Evolutionary conservation across 2,797 vertebrate species (phyloP).

Genomic region (Propithecus perrieri): DNA sequence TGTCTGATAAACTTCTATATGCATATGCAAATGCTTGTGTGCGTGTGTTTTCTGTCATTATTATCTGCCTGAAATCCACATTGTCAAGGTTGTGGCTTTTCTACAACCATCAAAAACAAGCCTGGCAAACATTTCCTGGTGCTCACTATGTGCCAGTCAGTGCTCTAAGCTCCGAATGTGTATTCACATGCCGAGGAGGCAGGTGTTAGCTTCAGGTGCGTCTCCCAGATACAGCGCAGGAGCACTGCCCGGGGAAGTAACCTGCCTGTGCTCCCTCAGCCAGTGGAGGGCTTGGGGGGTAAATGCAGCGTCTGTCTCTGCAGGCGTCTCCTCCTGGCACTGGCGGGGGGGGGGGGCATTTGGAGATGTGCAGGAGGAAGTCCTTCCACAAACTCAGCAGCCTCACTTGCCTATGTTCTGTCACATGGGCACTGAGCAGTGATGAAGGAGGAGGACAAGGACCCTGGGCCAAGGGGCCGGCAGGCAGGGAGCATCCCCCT

Average conservation of each 20-base stretch:
- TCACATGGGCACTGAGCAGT: fast-evolving
- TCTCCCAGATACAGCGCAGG: background rate
- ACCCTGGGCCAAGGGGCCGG: background rate
- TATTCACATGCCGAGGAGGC: background rate
- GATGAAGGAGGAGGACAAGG: background rate
- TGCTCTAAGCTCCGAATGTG: background rate
- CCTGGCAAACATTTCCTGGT: background rate
- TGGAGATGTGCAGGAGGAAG: background rate
- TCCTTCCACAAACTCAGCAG: background rate
- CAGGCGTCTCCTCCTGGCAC: background rate
- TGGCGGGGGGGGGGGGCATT: background rate
- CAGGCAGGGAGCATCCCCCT: background rate
- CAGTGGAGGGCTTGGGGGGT: too few species aligned
- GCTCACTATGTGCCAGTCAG: too few species aligned
- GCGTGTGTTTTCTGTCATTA: too few species aligned
- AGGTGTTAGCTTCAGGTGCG: background rate
- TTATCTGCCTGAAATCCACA: background rate
- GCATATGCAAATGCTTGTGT: too few species aligned
- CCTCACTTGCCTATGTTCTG: background rate
- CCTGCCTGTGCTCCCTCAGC: background rate
- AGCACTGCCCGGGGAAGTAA: fast-evolving
- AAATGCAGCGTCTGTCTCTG: background rate
- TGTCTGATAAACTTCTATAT: background rate
- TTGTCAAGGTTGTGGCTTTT: background rate
- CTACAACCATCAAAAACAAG: background rate